These are phyloP conservation scores for Murina feae DNA, from an alignment of 2,113 vertebrate species.

Conservation along the genomic window DNA sequence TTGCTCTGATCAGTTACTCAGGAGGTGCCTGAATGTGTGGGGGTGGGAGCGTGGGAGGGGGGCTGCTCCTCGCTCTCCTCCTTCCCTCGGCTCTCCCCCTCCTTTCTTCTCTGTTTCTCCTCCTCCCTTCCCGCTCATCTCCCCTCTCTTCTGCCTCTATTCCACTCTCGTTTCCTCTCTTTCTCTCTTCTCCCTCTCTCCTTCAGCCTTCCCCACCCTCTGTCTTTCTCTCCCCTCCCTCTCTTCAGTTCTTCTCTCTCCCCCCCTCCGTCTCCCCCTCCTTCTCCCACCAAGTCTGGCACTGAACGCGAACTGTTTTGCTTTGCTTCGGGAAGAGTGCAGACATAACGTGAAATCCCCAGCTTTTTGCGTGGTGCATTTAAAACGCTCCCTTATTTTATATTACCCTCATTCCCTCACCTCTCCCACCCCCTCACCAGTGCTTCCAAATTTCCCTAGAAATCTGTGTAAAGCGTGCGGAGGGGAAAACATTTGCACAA, in stretches of 20 bases:
- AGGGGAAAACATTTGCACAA: conserved; percentile 77
- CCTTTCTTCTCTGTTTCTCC: not conserved
- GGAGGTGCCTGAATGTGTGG: conserved; percentile 74
- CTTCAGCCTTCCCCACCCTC: not conserved
- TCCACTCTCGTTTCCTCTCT: not conserved
- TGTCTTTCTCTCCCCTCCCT: not conserved
- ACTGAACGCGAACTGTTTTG: conserved; percentile 80
- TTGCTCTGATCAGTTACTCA: conserved; percentile 79
- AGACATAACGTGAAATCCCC: conserved; percentile 84
- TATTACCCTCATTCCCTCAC: conserved; percentile 73
- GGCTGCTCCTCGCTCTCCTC: conserved; percentile 58
- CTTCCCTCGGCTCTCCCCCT: conserved; percentile 4
- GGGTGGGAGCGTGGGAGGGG: conserved; percentile 75
- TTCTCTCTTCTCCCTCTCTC: not conserved
- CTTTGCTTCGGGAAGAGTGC: conserved; percentile 82
- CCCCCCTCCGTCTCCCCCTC: conserved; percentile 26
- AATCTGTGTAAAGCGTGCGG: conserved; percentile 78
- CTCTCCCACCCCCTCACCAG: conserved; percentile 78
- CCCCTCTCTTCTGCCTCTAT: not conserved
- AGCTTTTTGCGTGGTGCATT: conserved; percentile 80
- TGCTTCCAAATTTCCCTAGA: conserved; percentile 84
- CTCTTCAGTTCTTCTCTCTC: not conserved
- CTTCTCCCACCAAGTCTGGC: conserved; percentile 80
- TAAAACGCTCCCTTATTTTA: conserved; percentile 81
- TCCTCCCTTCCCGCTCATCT: not conserved